Evolutionary conservation across 1,140 invertebrate species (phyloP).

Genomic region (Drosophila willistoni): DNA sequence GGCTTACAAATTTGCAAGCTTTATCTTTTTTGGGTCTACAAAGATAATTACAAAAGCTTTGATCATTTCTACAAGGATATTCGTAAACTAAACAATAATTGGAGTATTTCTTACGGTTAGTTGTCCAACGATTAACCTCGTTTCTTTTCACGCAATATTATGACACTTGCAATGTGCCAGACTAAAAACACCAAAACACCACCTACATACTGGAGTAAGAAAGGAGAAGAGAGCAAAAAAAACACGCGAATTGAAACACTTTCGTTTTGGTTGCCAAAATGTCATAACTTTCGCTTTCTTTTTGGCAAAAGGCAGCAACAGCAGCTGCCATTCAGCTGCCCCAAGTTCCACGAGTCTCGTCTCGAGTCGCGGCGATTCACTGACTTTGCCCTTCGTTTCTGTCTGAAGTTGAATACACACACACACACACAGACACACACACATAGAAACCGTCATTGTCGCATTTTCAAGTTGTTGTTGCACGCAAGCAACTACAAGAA

Average conservation of each 20-base stretch:
- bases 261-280: constrained; percentile 66
- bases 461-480: constrained; percentile 60
- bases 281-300: constrained; percentile 76
- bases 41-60: neutral
- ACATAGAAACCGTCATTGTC: constrained; percentile 17
- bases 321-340: constrained; percentile 17
- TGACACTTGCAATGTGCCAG: constrained; percentile 64
- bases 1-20: too few relatives aligned
- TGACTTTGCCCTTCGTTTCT: constrained; percentile 21
- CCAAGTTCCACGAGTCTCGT: constrained; percentile 35
- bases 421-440: constrained; percentile 1
- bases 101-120: too few relatives aligned
- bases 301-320: constrained; percentile 30
- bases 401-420: neutral
- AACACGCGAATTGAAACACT: constrained; percentile 41
- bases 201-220: constrained; percentile 17
- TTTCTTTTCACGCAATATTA: constrained; percentile 14
- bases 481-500: constrained; percentile 56
- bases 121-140: neutral
- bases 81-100: too few relatives aligned
- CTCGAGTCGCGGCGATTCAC: constrained; percentile 35
- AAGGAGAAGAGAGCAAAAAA: neutral
- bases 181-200: constrained; percentile 38
- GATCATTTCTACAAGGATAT: too few relatives aligned
- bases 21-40: neutral